Conservation (phyloP, 2,797 vertebrate species). For the Muscicapa striata region DNA sequence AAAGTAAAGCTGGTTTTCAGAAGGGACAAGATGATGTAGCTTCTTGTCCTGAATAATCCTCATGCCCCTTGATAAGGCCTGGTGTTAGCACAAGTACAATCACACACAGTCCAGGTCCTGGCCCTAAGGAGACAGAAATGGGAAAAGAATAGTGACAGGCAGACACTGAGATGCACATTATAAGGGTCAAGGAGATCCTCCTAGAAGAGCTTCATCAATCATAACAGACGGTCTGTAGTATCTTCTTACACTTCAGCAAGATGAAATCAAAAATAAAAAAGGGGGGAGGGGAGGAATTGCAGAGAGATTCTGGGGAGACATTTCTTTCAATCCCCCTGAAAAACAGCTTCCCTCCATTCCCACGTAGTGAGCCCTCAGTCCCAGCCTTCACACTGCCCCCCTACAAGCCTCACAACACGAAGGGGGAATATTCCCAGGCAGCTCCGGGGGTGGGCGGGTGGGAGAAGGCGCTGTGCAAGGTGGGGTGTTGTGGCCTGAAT, state of each 20-base stretch:
- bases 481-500: constrained; percentile 51
- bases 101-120: constrained; percentile 35
- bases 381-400: not conserved
- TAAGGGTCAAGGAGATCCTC: constrained; percentile 46
- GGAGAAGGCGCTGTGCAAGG: constrained; percentile 16
- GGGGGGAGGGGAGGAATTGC: constrained; percentile 31
- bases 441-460: not conserved
- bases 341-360: constrained; percentile 33
- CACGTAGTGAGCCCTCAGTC: not conserved
- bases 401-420: not conserved
- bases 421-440: not conserved
- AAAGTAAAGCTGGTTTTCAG: constrained; percentile 48
- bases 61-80: constrained; percentile 34
- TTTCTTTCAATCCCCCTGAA: constrained; percentile 21
- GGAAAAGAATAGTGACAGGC: constrained; percentile 39
- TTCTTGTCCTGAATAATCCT: constrained; percentile 58
- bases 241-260: constrained; percentile 49
- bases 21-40: constrained; percentile 52
- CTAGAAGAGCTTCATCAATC: constrained; percentile 46
- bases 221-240: constrained; percentile 31
- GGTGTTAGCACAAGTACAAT: constrained; percentile 53
- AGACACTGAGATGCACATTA: constrained; percentile 22
- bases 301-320: constrained; percentile 54
- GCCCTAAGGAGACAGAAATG: constrained; percentile 59
- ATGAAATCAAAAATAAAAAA: not conserved